These are phyloP conservation scores for Babyrousa celebensis DNA, from an alignment of 2,797 vertebrate genomes.

Conservation along the genomic window DNA sequence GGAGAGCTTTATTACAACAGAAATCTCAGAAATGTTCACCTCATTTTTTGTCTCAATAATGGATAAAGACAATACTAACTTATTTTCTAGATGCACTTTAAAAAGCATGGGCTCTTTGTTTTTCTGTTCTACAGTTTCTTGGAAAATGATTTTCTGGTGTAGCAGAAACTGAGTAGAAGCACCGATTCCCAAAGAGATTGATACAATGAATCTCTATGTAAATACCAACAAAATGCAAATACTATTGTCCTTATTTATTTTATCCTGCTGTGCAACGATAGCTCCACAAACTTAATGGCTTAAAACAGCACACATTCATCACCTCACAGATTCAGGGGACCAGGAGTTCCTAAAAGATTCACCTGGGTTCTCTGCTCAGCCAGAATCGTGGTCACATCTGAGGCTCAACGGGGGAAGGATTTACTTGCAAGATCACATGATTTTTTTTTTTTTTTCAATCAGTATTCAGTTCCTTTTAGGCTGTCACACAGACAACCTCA, in stretches of 20 bases:
- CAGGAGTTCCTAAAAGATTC: rapidly evolving
- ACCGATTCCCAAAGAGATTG: background rate
- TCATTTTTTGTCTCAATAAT: background rate
- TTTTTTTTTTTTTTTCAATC: too few relatives aligned
- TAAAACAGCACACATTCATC: background rate
- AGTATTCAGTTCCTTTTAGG: background rate
- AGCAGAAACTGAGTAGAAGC: background rate
- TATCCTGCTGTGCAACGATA: background rate
- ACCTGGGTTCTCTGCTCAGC: background rate
- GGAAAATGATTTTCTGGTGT: background rate
- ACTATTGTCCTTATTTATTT: background rate
- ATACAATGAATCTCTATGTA: rapidly evolving
- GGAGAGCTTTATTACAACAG: background rate
- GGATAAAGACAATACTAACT: background rate
- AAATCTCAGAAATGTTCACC: background rate
- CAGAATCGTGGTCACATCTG: background rate
- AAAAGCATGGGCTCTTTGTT: background rate
- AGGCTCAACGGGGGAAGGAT: background rate
- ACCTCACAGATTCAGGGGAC: background rate
- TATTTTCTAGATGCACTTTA: background rate
- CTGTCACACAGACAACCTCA: background rate
- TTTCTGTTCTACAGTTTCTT: background rate
- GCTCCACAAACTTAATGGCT: background rate
- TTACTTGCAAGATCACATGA: rapidly evolving
- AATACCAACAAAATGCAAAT: background rate